These are phyloP conservation scores for Gryllus longicercus DNA, from an alignment of 2,888 invertebrate genomes.

Conservation along the genomic window DNA sequence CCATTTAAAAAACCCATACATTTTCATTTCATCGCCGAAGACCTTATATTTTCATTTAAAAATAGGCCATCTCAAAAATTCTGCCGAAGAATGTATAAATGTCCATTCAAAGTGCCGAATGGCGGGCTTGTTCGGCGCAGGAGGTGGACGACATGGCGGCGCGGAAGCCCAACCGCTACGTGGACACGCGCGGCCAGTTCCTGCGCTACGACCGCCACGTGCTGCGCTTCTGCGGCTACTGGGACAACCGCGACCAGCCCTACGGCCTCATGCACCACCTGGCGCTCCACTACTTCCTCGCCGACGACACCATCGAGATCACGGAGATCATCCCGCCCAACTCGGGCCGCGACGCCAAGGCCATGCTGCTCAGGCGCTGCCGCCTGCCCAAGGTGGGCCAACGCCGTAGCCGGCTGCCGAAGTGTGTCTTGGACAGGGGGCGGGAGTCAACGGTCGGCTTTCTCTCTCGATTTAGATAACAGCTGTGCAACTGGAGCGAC, in stretches of 20 bases:
- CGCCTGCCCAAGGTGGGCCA: slow-evolving; percentile 69
- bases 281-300: slow-evolving; percentile 78
- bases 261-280: slow-evolving; percentile 75
- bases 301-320: slow-evolving; percentile 86
- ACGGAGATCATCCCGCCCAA: slow-evolving; percentile 67
- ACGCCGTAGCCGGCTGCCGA: too few species aligned
- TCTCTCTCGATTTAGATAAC: too few species aligned
- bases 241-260: slow-evolving; percentile 79
- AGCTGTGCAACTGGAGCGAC: too few species aligned
- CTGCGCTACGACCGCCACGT: slow-evolving; percentile 74
- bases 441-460: too few species aligned
- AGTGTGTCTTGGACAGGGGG: too few species aligned
- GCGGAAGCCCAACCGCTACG: slow-evolving; percentile 55
- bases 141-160: slow-evolving; percentile 41
- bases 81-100: neutral
- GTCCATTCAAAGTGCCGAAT: slow-evolving; percentile 38
- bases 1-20: too few species aligned
- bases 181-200: slow-evolving; percentile 72
- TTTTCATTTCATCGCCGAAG: too few species aligned
- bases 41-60: too few species aligned
- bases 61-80: neutral
- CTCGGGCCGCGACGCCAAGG: slow-evolving; percentile 67
- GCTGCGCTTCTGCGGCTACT: slow-evolving; percentile 77
- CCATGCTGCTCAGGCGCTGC: slow-evolving; percentile 69
- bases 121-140: slow-evolving; percentile 25